phyloP scores from a whole-genome alignment of 2,888 invertebrate species.

The Vannuccia rotundouncinata region DNA sequence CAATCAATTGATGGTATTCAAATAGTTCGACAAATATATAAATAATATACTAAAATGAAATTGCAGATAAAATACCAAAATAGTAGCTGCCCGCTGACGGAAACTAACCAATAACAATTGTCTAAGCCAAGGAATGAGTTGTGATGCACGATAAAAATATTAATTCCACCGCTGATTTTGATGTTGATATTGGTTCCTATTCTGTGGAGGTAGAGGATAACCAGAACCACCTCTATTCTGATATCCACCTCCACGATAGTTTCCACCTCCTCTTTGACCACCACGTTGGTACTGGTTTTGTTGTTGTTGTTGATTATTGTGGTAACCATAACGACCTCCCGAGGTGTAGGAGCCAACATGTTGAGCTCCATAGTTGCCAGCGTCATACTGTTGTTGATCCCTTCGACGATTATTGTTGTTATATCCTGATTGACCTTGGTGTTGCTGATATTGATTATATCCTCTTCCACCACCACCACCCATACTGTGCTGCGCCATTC shows the following conservation, averaged over 20 bases:
- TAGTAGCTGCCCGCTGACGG: no score
- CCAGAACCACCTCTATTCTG: not conserved
- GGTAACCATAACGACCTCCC: not conserved
- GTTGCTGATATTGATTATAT: not conserved
- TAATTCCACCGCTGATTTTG: not conserved
- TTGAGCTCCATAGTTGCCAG: not conserved
- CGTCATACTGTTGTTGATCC: not conserved
- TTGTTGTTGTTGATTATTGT: not conserved
- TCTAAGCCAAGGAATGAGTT: no score
- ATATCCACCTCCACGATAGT: not conserved
- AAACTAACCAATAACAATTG: no score
- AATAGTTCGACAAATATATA: no score
- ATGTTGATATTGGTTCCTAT: not conserved
- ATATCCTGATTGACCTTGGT: not conserved
- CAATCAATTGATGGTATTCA: no score
- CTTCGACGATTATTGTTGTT: not conserved
- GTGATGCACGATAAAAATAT: no score
- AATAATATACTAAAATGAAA: no score
- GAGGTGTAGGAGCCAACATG: not conserved
- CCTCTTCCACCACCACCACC: not conserved
- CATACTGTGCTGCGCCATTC: not conserved
- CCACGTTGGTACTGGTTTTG: not conserved
- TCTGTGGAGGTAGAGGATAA: not conserved
- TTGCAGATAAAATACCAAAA: no score
- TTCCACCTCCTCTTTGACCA: not conserved